A percentile compares a stretch with the other conserved stretches of the same genome.
Evolutionary conservation across 1,140 invertebrate genomes (phyloP).

Genomic region (Oreohelix idahoensis): DNA sequence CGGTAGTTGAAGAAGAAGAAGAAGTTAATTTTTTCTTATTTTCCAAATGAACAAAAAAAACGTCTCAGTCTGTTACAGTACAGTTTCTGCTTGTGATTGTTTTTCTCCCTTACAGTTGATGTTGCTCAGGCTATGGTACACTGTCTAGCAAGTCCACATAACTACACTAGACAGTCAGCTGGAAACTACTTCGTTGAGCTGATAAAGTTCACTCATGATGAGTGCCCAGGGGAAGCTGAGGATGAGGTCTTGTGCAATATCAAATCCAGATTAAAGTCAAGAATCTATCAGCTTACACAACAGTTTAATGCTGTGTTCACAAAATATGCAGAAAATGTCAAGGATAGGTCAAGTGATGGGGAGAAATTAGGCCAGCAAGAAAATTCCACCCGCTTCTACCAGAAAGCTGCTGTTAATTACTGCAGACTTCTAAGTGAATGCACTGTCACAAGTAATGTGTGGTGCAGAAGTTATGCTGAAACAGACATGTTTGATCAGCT

Average conservation of each 20-base stretch:
- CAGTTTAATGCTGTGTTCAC: background rate
- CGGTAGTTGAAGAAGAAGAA: too few relatives aligned
- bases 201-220: background rate
- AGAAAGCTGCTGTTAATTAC: background rate
- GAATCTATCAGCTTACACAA: background rate
- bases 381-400: background rate
- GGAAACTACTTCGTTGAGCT: slow-evolving; percentile 1
- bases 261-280: background rate
- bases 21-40: too few relatives aligned
- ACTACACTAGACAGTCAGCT: slow-evolving; percentile 33
- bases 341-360: background rate
- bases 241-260: background rate
- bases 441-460: background rate
- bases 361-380: background rate
- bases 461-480: background rate
- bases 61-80: too few relatives aligned
- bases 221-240: background rate
- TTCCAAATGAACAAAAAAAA: too few relatives aligned
- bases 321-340: background rate
- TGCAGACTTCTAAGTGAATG: background rate
- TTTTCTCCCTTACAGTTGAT: slow-evolving; percentile 23
- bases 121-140: background rate
- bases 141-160: slow-evolving; percentile 17
- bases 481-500: background rate
- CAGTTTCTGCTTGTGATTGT: background rate